Evolutionary conservation across 1,140 invertebrate species (phyloP).

Genomic region (Bombus cullumanus): DNA sequence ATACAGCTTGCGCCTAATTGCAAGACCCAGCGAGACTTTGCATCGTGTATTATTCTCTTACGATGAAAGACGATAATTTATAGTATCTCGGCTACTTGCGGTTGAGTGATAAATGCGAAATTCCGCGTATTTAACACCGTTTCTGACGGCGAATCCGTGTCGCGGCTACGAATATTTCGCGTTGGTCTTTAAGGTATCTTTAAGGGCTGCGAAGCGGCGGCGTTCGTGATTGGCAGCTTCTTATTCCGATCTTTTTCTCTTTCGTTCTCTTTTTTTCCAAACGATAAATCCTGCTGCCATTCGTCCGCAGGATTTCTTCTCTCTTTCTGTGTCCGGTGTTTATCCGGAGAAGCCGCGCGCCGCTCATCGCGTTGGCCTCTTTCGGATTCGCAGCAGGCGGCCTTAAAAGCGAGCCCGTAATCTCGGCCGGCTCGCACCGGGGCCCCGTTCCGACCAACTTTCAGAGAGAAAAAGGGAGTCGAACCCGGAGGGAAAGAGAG

Average conservation of each 20-base stretch:
- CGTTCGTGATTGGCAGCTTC: neutral
- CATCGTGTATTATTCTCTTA: too few relatives aligned
- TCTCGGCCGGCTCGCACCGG: constrained; percentile 65
- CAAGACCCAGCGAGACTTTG: too few relatives aligned
- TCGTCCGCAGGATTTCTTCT: constrained; percentile 58
- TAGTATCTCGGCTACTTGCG: too few relatives aligned
- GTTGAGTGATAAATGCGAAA: too few relatives aligned
- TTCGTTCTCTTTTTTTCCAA: neutral
- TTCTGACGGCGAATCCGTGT: too few relatives aligned
- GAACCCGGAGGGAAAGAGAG: constrained; percentile 23
- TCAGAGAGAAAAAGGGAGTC: constrained; percentile 23
- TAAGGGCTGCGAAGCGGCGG: too few relatives aligned
- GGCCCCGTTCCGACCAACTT: constrained; percentile 3
- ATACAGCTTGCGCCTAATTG: too few relatives aligned
- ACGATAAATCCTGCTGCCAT: constrained; percentile 58
- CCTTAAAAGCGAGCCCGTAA: constrained; percentile 71
- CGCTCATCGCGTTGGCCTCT: constrained; percentile 64
- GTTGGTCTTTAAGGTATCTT: too few relatives aligned
- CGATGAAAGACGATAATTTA: too few relatives aligned
- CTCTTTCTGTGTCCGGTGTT: constrained; percentile 39
- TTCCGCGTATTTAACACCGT: too few relatives aligned
- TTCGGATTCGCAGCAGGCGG: constrained; percentile 70
- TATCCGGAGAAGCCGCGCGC: constrained; percentile 50
- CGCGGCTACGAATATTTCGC: too few relatives aligned
- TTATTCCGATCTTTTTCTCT: too few relatives aligned